These are phyloP conservation scores for Elgaria multicarinata DNA, from an alignment of 2,113 vertebrate species.

Conservation along the genomic window DNA sequence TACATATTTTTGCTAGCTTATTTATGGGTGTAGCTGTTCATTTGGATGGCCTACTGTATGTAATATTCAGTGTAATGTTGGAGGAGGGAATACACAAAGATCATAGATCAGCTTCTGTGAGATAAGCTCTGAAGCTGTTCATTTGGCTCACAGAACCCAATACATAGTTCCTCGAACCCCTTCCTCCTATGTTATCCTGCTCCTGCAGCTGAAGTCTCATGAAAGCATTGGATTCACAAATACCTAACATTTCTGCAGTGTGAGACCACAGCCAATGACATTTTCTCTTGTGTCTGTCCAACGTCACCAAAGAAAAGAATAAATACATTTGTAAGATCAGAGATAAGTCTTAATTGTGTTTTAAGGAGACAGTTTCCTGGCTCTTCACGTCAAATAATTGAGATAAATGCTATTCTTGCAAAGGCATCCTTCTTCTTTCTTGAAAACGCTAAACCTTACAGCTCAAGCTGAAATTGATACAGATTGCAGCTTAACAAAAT, in stretches of 20 bases:
- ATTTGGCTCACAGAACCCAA: neutral
- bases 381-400: constrained; percentile 4
- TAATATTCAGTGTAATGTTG: neutral
- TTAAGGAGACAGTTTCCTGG: constrained; percentile 5
- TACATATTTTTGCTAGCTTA: neutral
- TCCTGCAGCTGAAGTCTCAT: neutral
- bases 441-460: constrained; percentile 28
- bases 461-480: constrained; percentile 29
- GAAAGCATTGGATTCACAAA: neutral
- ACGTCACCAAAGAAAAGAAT: neutral
- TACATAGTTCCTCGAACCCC: neutral
- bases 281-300: neutral
- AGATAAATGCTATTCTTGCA: constrained; percentile 27
- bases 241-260: neutral
- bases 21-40: neutral
- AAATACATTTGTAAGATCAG: neutral
- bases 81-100: neutral
- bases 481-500: constrained; percentile 41
- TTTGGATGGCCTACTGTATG: neutral
- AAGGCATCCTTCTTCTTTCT: neutral
- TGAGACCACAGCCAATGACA: neutral
- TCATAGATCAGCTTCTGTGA: neutral
- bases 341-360: neutral
- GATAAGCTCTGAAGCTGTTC: neutral
- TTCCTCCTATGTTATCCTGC: neutral